Conservation (phyloP, 2,113 vertebrate species). For the Syngnathoides biaculeatus region DNA sequence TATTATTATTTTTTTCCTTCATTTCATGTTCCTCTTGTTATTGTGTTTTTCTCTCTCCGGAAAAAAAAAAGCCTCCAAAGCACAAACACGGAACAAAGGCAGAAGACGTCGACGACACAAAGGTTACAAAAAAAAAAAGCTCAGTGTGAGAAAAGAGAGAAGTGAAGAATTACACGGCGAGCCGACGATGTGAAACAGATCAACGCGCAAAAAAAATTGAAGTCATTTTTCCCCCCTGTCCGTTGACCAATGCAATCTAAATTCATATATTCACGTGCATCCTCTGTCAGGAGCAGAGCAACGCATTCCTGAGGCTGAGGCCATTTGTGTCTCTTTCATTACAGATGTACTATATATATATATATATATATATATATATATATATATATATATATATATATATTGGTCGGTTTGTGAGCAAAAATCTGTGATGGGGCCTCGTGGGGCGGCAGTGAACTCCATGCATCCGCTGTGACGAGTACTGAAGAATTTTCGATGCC, state of each 20-base stretch:
- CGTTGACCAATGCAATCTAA: neutral
- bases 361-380: too few species aligned
- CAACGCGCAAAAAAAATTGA: neutral
- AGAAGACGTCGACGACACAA: conserved; percentile 6
- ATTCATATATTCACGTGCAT: neutral
- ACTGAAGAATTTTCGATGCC: too few species aligned
- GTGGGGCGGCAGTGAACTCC: too few species aligned
- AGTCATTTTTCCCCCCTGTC: too few species aligned
- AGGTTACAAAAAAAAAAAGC: conserved; percentile 18
- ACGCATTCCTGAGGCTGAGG: neutral
- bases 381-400: too few species aligned
- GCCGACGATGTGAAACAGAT: neutral
- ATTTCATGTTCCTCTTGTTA: conserved; percentile 7
- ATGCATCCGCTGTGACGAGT: too few species aligned
- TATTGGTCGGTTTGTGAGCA: too few species aligned
- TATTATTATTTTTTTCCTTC: conserved; percentile 49
- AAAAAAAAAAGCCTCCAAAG: conserved; percentile 59
- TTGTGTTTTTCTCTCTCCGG: conserved; percentile 36
- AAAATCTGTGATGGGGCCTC: too few species aligned
- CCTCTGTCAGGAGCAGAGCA: neutral
- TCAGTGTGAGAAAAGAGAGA: conserved; percentile 12
- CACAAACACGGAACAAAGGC: conserved; percentile 61
- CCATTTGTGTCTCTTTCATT: neutral
- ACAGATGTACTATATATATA: neutral
- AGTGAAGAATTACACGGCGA: neutral